A percentile compares a stretch with the other conserved stretches of the same genome.
phyloP scores from a whole-genome alignment of 2,888 invertebrate genomes.

The Neoscelio sp. region DNA sequence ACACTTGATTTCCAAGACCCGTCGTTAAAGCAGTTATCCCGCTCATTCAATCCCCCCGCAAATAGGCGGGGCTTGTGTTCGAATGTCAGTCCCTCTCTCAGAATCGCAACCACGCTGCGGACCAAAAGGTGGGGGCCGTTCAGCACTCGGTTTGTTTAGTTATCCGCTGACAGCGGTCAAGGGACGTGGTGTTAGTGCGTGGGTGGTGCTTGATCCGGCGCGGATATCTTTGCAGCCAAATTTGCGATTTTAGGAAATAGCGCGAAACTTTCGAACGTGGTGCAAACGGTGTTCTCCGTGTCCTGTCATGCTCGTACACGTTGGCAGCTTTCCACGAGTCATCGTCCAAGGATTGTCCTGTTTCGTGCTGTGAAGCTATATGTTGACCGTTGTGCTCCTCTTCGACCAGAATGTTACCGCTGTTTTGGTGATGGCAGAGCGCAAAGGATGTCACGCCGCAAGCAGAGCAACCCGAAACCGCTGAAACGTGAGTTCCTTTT shows the following conservation, averaged over 20 bases:
- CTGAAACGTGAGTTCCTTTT: constrained; percentile 92
- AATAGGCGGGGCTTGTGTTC: constrained; percentile 54
- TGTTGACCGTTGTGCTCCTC: constrained; percentile 62
- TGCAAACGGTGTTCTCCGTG: constrained; percentile 33
- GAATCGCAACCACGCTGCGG: constrained; percentile 65
- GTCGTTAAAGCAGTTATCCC: constrained; percentile 29
- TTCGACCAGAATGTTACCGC: constrained; percentile 75
- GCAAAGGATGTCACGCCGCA: constrained; percentile 93
- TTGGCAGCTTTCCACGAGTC: constrained; percentile 1
- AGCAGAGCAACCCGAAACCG: constrained; percentile 98
- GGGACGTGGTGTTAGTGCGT: constrained; percentile 74
- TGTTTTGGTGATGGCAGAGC: constrained; percentile 81
- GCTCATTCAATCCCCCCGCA: constrained; percentile 1
- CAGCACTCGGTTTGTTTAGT: constrained; percentile 80
- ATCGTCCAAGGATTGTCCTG: constrained; percentile 45
- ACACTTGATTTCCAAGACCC: too few species aligned
- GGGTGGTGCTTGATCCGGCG: constrained; percentile 58
- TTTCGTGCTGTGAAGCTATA: constrained; percentile 63
- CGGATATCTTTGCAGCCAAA: constrained; percentile 17
- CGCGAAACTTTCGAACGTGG: constrained; percentile 45
- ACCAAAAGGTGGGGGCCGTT: constrained; percentile 78
- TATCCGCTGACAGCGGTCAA: constrained; percentile 82
- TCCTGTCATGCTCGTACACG: constrained; percentile 4
- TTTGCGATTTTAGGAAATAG: constrained; percentile 29
- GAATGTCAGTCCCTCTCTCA: constrained; percentile 58